Conservation (phyloP, 2,113 vertebrate genomes). For the Callipepla squamata region DNA sequence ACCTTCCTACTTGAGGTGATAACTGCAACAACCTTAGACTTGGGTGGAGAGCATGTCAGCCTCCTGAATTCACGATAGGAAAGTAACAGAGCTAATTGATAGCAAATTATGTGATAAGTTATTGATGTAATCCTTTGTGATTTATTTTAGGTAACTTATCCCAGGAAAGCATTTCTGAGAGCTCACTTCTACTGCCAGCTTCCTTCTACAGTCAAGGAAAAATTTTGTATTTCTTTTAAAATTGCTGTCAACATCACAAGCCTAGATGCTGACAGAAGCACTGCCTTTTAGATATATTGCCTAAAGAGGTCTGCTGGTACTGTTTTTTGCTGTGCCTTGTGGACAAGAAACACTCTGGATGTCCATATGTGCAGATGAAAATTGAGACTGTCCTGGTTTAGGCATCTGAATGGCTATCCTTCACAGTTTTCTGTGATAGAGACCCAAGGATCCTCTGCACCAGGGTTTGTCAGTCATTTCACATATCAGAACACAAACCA, state of each 20-base stretch:
- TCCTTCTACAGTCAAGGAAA: background rate
- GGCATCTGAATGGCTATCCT: constrained; percentile 12
- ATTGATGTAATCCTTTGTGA: background rate
- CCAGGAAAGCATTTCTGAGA: background rate
- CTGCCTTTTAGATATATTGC: constrained; percentile 9
- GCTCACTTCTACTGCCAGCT: background rate
- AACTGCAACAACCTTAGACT: background rate
- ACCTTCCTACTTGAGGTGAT: fast-evolving
- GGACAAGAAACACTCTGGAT: background rate
- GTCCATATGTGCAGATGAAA: background rate
- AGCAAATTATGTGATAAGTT: background rate
- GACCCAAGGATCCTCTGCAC: background rate
- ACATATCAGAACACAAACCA: background rate
- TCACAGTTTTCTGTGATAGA: background rate
- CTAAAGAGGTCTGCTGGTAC: constrained; percentile 36
- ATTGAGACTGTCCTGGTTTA: background rate
- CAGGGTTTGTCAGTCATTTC: constrained; percentile 36
- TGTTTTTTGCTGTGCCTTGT: background rate
- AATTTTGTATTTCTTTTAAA: background rate
- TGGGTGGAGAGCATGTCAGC: background rate
- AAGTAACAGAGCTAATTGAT: background rate
- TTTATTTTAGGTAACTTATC: background rate
- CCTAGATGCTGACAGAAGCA: background rate
- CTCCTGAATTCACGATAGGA: background rate
- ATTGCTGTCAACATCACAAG: background rate